Evolutionary conservation across 2,797 vertebrate species (phyloP).

Genomic region (Microctenopoma lineatum): DNA sequence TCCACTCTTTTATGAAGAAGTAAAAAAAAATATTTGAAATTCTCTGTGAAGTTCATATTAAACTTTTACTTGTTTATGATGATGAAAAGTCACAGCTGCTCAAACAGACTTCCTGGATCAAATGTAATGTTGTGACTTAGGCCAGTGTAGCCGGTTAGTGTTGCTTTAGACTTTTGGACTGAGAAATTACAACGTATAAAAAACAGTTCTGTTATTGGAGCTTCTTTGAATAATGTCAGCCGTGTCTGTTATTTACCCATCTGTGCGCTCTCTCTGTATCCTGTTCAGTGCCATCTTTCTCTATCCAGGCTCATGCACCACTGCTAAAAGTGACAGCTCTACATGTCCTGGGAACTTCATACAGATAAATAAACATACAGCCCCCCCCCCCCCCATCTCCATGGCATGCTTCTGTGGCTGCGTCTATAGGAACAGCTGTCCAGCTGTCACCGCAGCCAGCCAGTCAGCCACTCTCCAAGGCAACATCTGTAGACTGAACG

Average conservation of each 20-base stretch:
- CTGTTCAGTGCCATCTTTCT: conserved; percentile 65
- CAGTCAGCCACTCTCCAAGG: conserved; percentile 80
- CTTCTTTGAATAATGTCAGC: conserved; percentile 62
- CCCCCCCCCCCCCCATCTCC: conserved; percentile 47
- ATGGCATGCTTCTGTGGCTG: conserved; percentile 80
- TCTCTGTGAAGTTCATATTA: conserved; percentile 64
- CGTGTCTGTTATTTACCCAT: conserved; percentile 73
- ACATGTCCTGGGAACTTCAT: conserved; percentile 81
- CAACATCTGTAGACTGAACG: conserved; percentile 82
- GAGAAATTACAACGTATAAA: conserved; percentile 42
- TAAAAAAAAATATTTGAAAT: conserved; percentile 61
- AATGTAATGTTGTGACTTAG: conserved; percentile 46
- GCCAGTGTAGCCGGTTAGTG: conserved; percentile 32
- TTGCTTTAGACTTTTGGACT: conserved; percentile 33
- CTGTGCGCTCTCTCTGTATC: conserved; percentile 66
- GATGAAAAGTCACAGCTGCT: conserved; percentile 48
- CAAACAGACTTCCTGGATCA: conserved; percentile 47
- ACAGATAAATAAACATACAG: conserved; percentile 76
- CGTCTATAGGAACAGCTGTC: conserved; percentile 86
- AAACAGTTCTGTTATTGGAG: conserved; percentile 40
- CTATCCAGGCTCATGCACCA: conserved; percentile 73
- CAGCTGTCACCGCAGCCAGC: conserved; percentile 85
- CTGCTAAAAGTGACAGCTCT: conserved; percentile 80
- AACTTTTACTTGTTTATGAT: conserved; percentile 70
- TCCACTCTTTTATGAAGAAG: conserved; percentile 42